Conservation (phyloP, 2,797 vertebrate species). For the Phrynocephalus forsythii region DNA sequence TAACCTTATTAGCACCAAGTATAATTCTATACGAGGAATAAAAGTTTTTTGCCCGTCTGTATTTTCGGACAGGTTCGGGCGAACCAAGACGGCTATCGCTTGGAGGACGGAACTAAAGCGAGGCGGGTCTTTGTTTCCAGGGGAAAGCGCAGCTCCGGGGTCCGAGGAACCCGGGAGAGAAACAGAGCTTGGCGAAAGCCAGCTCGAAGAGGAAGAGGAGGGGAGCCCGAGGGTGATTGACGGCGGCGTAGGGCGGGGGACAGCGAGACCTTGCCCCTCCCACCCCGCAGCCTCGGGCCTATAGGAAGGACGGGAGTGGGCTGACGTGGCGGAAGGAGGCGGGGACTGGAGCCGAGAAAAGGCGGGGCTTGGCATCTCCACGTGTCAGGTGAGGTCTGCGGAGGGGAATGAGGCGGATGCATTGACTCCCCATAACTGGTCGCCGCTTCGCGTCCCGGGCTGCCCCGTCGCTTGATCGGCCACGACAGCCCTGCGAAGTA, state of each 20-base stretch:
- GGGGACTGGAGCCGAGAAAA: too few species aligned
- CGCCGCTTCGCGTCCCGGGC: too few species aligned
- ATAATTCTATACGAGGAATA: too few species aligned
- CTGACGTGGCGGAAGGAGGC: background rate
- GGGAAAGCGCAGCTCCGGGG: too few species aligned
- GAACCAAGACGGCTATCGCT: too few species aligned
- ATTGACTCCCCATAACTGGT: too few species aligned
- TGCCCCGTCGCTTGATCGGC: too few species aligned
- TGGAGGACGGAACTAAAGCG: constrained; percentile 1
- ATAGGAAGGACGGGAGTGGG: fast-evolving
- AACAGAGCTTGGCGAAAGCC: background rate
- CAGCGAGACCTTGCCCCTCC: background rate
- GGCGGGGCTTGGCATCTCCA: background rate
- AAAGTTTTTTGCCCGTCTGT: background rate
- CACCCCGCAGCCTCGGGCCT: background rate
- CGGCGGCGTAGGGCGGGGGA: background rate
- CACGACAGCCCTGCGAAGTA: too few species aligned
- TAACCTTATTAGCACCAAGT: too few species aligned
- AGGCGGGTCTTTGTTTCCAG: background rate
- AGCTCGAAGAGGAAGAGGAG: background rate
- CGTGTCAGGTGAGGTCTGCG: background rate
- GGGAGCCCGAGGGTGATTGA: too few species aligned
- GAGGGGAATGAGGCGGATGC: background rate
- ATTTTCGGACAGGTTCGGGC: background rate
- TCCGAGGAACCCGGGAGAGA: background rate